phyloP scores from a whole-genome alignment of 2,888 invertebrate genomes.

The Diplazon laetatorius region DNA sequence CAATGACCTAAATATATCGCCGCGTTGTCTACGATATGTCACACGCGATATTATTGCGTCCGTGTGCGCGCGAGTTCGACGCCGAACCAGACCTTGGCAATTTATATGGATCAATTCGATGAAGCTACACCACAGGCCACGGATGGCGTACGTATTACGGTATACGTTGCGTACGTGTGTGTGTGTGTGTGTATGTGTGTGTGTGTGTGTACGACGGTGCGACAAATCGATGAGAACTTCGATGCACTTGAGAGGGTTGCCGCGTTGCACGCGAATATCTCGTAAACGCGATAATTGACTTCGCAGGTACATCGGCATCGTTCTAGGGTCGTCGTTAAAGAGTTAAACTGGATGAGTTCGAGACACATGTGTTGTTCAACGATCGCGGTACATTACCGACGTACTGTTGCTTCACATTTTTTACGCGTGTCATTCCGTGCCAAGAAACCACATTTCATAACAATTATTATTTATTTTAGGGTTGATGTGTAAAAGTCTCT shows the following conservation, averaged over 20 bases:
- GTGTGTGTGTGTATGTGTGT: conserved; percentile 17
- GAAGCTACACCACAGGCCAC: too few species aligned
- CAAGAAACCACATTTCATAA: neutral
- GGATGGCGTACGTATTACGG: too few species aligned
- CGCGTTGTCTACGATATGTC: conserved; percentile 31
- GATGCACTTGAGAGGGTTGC: conserved; percentile 1
- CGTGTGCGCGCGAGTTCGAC: conserved; percentile 10
- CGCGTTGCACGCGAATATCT: conserved; percentile 20
- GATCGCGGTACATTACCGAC: neutral
- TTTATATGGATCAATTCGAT: conserved; percentile 45
- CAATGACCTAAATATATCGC: conserved; percentile 56
- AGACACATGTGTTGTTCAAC: conserved; percentile 1
- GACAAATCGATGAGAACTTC: conserved; percentile 35
- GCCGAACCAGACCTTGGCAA: conserved; percentile 27
- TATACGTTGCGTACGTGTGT: conserved; percentile 15
- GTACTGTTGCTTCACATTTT: neutral
- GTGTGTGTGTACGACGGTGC: conserved; percentile 4
- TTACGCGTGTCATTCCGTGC: neutral
- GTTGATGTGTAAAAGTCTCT: too few species aligned
- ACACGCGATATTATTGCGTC: neutral
- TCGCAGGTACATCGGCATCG: conserved; percentile 13
- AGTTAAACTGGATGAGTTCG: neutral
- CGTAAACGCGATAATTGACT: conserved; percentile 38
- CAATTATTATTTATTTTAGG: too few species aligned
- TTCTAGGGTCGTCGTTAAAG: conserved; percentile 31